Evolutionary conservation across 2,797 vertebrate species (phyloP), one percentile per base, ranked within the genome.

Genomic region (Myoxocephalus aenaeus): DNA sequence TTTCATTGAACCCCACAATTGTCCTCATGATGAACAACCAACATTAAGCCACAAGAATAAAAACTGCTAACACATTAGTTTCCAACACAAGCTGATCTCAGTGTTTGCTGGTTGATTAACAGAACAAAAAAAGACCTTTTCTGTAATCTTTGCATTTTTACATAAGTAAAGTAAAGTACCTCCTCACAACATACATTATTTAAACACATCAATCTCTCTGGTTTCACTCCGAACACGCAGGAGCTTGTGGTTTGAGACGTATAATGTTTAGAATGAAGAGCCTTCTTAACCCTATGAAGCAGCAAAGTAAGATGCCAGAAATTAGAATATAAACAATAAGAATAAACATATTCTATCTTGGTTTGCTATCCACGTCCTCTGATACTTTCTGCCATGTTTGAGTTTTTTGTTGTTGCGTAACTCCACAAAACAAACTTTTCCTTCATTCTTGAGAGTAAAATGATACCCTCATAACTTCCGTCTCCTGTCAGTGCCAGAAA

Each of bases 181-280:
- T 46, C 56, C 62, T 15, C 11, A n/a, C 27, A 25, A 18, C 34
- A 53, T 57, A 7, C 27, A 66, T 78, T 42, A 58, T 65, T 65
- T 25, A 34, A 7, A 46, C 11, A 12, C 59, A 38, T 50, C 32
- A 50, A 65, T 65, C 10, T 58, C 53, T 27, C 20, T 56, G 57
- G 48, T 20, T 63, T 76, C 58, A 34, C 32, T 32, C 32, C 5
- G 32, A 5, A 32, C 32, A 32, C 32, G 32, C 32, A 32, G 32
- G 32, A 32, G 32, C 57, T 5, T 50, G n/a, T 14, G 17, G 66
- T 15, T 11, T 11, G 5, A 46, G 34, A 36, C n/a, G 14, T 3
- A 7, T 5, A 17, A 12, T 40, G 11, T 40, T 40, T 40, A 12
- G 38, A 40, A 40, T 40, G 11, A 40, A 13, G 38, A 12, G 38